Base-by-base conservation (phyloP, 1,140 invertebrate genomes). In the Pectinophora gossypiella region DNA sequence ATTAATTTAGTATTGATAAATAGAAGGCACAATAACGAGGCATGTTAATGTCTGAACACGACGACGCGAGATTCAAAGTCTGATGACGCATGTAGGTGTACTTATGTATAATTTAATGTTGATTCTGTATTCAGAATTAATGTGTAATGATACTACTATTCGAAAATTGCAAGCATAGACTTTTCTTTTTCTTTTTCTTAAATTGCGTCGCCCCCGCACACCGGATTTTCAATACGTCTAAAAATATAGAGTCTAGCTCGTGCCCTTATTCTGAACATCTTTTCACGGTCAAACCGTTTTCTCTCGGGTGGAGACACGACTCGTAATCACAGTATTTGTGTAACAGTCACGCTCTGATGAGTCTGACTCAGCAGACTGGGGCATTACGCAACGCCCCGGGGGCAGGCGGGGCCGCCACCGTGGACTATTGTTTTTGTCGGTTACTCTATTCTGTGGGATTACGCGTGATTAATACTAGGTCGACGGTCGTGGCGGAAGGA, bases 261-360 rank as follows among this genome's bases (percentile, higher is more conserved):
- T 32, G 27, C n/a, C 27, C 27, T 32, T 32, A 32, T 32, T 32
- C 27, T 32, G 27, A 32, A 12, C 27, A 9, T 3, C 27, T 70
- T 78, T 81, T 77, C 73, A 81, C 66, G 75, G 77, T 56, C 77
- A 76, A 65, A 61, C 48, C 54, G 57, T 76, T 78, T 77, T 64
- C 56, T 40, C 35, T 13, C 36, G 27, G n/a, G n/a, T 32, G n/a
- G 27, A 9, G 27, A 32, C 27, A 32, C 6, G 27, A 32, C 27
- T 32, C n/a, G n/a, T n/a, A n/a, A 9, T 32, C 27, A 51, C 55
- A 64, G 67, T 73, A 64, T 67, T 67, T 68, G 65, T 67, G 35
- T 49, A 64, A 10, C 32, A 68, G 76, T 78, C 72, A 74, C 71
- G 75, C 64, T 66, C 71, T 64, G 71, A 59, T 71, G 75, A 57